Evolutionary conservation across 2,888 invertebrate genomes (phyloP).

Genomic region (Pyrochroa serraticornis): DNA sequence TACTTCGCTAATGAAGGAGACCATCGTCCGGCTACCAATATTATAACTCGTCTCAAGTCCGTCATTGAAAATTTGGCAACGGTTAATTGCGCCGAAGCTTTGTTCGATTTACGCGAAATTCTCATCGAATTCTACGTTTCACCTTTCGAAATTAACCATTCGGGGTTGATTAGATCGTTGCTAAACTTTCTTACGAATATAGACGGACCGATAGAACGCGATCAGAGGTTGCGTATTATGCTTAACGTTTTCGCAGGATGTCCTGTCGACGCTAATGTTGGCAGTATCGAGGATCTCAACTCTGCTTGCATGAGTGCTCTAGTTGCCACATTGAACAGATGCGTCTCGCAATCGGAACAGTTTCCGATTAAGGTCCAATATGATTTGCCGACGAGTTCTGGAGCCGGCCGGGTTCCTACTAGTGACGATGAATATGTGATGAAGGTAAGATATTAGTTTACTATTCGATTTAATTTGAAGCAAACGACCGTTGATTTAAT

Average conservation of each 20-base stretch:
- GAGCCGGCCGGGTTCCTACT: conserved; percentile 78
- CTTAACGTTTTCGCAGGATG: conserved; percentile 90
- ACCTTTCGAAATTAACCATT: conserved; percentile 98
- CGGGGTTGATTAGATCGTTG: conserved; percentile 89
- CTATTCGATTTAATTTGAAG: no score
- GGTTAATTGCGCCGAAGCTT: conserved; percentile 70
- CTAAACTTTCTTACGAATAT: conserved; percentile 81
- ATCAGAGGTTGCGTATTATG: conserved; percentile 84
- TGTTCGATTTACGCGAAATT: conserved; percentile 81
- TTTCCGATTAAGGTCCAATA: conserved; percentile 97
- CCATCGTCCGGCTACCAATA: conserved; percentile 76
- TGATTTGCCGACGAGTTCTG: conserved; percentile 84
- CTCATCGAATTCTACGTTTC: conserved; percentile 94
- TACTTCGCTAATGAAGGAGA: conserved; percentile 64
- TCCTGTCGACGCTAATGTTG: conserved; percentile 61
- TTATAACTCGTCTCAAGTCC: conserved; percentile 79
- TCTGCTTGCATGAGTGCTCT: conserved; percentile 78
- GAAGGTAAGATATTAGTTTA: no score
- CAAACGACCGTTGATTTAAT: no score
- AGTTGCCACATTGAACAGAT: conserved; percentile 90
- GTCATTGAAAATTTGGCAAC: conserved; percentile 77
- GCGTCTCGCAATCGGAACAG: conserved; percentile 96
- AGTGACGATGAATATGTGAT: conserved; percentile 92
- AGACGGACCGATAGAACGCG: conserved; percentile 59
- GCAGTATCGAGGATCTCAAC: conserved; percentile 55